Evolutionary conservation across 2,888 invertebrate genomes (phyloP).

Genomic region (Choristoneura rosaceana): DNA sequence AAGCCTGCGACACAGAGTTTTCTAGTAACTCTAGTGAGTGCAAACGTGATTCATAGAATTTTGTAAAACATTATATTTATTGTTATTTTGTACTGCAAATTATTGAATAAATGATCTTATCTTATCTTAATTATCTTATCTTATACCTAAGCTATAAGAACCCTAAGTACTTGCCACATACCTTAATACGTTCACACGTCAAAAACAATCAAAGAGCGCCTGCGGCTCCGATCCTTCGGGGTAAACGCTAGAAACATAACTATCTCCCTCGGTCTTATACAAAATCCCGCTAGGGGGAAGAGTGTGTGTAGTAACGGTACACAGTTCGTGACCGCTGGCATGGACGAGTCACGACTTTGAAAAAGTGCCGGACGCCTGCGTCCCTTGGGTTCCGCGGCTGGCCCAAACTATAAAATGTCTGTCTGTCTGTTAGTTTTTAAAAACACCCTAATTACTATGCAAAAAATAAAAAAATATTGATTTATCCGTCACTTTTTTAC

Average conservation of each 20-base stretch:
- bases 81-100: too few relatives aligned
- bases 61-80: too few relatives aligned
- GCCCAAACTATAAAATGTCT: constrained; percentile 52
- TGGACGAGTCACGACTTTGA: constrained; percentile 83
- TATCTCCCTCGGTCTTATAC: constrained; percentile 59
- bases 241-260: constrained; percentile 49
- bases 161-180: background rate
- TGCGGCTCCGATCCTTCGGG: constrained; percentile 57
- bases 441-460: too few relatives aligned
- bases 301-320: constrained; percentile 72
- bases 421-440: background rate
- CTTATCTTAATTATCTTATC: too few relatives aligned
- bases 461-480: too few relatives aligned
- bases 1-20: too few relatives aligned
- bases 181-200: constrained; percentile 57
- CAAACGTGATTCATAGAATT: too few relatives aligned
- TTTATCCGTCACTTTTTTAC: too few relatives aligned
- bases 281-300: constrained; percentile 58
- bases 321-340: constrained; percentile 76
- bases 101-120: too few relatives aligned
- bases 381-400: constrained; percentile 60
- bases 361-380: constrained; percentile 80
- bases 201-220: constrained; percentile 55
- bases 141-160: background rate
- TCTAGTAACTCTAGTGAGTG: too few relatives aligned